These are phyloP conservation scores for Cranoglanis bouderius DNA, from an alignment of 2,113 vertebrate genomes.

Conservation along the genomic window DNA sequence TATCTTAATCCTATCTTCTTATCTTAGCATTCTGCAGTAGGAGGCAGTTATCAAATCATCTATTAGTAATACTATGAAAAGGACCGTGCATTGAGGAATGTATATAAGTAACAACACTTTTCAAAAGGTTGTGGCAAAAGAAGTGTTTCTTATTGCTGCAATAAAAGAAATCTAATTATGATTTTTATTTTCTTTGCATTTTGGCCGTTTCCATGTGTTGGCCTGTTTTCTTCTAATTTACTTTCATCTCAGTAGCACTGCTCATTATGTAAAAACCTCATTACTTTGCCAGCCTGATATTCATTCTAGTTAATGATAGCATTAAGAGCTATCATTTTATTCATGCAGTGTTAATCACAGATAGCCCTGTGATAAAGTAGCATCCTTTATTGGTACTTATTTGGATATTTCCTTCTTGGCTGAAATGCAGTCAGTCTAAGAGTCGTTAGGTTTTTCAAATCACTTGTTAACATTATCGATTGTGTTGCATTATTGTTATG, in stretches of 20 bases:
- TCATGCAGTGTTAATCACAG: conserved; percentile 40
- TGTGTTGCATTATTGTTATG: conserved; percentile 52
- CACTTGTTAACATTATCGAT: conserved; percentile 49
- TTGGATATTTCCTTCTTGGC: conserved; percentile 29
- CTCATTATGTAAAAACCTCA: conserved; percentile 34
- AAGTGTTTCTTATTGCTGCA: not conserved
- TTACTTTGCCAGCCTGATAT: conserved; percentile 24
- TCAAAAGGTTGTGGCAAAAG: not conserved
- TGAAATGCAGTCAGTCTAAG: conserved; percentile 43
- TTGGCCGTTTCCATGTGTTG: conserved; percentile 13
- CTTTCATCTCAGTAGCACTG: conserved; percentile 11
- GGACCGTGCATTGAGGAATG: not conserved
- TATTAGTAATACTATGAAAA: not conserved
- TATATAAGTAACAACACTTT: not conserved
- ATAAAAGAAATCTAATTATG: not conserved
- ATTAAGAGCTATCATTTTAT: conserved; percentile 33
- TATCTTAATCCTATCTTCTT: not conserved
- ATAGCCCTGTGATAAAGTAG: conserved; percentile 59
- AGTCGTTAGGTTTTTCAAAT: conserved; percentile 54
- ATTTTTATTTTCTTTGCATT: not conserved
- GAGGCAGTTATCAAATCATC: not conserved
- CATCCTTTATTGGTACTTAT: conserved; percentile 66
- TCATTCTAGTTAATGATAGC: conserved; percentile 23
- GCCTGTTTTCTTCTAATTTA: not conserved
- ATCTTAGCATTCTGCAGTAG: not conserved